phyloP scores from a whole-genome alignment of 2,113 vertebrate species.

The Mormoops blainvillei region DNA sequence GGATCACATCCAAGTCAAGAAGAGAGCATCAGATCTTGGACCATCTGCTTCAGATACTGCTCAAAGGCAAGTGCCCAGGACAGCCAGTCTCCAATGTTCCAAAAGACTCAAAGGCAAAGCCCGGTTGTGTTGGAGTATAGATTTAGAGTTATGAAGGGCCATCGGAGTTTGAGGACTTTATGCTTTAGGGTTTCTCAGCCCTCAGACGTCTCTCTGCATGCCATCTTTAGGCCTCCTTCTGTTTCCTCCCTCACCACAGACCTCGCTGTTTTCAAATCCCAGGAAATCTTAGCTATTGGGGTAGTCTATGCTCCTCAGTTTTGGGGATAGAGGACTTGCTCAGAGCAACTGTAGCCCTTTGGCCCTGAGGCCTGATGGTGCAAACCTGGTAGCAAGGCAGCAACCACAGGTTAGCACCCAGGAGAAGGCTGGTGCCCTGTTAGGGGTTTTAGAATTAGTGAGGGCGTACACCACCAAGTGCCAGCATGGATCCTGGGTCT shows the following conservation, averaged over 20 bases:
- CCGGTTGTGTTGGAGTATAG: background rate
- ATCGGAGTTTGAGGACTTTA: background rate
- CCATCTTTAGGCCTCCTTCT: background rate
- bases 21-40: background rate
- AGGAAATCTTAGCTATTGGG: conserved; percentile 32
- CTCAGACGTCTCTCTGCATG: background rate
- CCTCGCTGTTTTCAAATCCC: background rate
- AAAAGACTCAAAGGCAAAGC: background rate
- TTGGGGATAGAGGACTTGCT: background rate
- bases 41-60: background rate
- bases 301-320: conserved; percentile 38
- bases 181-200: background rate
- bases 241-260: background rate
- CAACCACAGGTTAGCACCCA: conserved; percentile 2
- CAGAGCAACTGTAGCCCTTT: background rate
- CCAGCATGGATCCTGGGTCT: too few species aligned
- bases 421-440: background rate
- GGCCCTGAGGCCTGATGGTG: background rate
- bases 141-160: background rate
- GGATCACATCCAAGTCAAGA: background rate
- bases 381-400: background rate
- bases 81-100: background rate
- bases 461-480: background rate
- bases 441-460: background rate
- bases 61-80: background rate